Base-by-base conservation (phyloP, 2,888 invertebrate species). In the Harmothoe impar region DNA sequence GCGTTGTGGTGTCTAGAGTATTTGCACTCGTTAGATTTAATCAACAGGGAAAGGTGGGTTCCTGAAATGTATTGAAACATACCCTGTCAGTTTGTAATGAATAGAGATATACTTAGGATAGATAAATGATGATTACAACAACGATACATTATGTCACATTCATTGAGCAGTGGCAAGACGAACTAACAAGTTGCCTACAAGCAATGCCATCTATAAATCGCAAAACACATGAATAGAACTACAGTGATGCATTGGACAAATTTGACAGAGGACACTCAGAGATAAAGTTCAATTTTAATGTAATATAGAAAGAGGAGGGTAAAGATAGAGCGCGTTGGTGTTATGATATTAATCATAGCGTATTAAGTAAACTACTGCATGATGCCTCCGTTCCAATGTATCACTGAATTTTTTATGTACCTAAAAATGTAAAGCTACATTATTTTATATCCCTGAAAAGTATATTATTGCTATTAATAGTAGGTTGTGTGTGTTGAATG, bases 361-460 rank as follows among this genome's bases (percentile, higher is more conserved):
- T 72, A 15, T 72, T 29, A 29, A 72, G 29, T 72, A n/a, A 35
- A 81, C 20, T 81, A 81, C 23, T 43, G 43, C 81, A 81, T 43
- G 81, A 81, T 86, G 86, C 86, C 86, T 31, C 86, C 86, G 86
- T 86, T 86, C 86, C 86, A 86, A 86, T 54, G 86, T 86, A 86
- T 86, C 86, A 86, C 86, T 33, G 86, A 54, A 7, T 20, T 81
- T 33, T 35, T 20, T 15, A 81, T 35, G 43, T 81, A 81, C 81
- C 81, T 81, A 81, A 81, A n/a, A 81, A 81, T 81, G 43, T 43
- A 43, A 81, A 81, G 33, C 35, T 43, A 35, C 17, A 17, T 77
- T 77, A 77, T 29, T 10, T 23, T 81, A 20, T 72, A 23, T 12
- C 33, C 81, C 35, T 81, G 33, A 43, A 43, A 81, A 81, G 20